These are phyloP conservation scores for Podocnemis expansa DNA, from an alignment of 2,113 vertebrate genomes.

Conservation along the genomic window DNA sequence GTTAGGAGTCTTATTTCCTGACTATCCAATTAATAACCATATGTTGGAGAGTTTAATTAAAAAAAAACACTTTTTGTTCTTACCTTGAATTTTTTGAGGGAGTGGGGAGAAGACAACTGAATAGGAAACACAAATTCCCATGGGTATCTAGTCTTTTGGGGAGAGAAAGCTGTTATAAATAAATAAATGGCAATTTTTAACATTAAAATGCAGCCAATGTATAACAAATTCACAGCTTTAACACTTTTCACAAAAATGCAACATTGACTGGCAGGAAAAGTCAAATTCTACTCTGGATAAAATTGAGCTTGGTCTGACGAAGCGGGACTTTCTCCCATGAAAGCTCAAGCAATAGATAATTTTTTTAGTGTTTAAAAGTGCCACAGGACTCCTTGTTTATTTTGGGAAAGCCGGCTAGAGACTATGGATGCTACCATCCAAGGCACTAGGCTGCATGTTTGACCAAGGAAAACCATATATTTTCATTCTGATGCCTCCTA, in stretches of 20 bases:
- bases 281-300: not conserved
- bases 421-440: not conserved
- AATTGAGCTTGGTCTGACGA: too few species aligned
- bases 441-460: not conserved
- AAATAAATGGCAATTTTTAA: not conserved
- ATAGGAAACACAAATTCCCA: too few species aligned
- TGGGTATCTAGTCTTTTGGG: not conserved
- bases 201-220: not conserved
- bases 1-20: not conserved
- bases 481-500: too few species aligned
- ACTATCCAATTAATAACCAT: not conserved
- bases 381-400: too few species aligned
- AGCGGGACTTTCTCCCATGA: too few species aligned
- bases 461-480: too few species aligned
- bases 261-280: too few species aligned
- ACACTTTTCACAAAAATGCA: too few species aligned
- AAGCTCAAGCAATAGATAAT: too few species aligned
- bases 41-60: slow-evolving; percentile 20
- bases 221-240: too few species aligned
- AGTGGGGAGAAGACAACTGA: too few species aligned
- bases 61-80: not conserved
- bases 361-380: too few species aligned
- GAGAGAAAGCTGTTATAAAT: not conserved
- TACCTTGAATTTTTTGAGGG: not conserved
- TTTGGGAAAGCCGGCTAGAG: not conserved